A percentile compares a stretch with the other conserved stretches of the same genome.
Evolutionary conservation across 2,113 vertebrate species (phyloP).

Genomic region (Myrmecobius fasciatus): DNA sequence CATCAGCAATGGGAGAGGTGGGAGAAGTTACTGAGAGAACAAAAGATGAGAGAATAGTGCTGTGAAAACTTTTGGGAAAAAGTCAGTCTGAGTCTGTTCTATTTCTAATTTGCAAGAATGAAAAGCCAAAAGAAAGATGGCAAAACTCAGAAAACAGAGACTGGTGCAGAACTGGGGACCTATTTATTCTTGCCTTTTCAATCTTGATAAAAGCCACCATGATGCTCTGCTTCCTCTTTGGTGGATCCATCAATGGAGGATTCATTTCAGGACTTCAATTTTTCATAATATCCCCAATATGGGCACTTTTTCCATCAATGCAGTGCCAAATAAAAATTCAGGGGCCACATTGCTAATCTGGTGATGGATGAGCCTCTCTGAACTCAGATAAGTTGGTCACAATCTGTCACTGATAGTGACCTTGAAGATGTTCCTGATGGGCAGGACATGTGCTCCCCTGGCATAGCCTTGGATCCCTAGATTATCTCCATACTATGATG

Average conservation of each 20-base stretch:
- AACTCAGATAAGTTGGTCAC: not conserved
- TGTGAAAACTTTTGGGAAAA: not conserved
- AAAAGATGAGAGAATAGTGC: not conserved
- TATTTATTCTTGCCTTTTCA: not conserved
- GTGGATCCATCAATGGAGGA: not conserved
- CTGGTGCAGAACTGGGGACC: not conserved
- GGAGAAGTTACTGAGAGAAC: conserved; percentile 21
- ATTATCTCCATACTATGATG: not conserved
- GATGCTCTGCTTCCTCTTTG: not conserved
- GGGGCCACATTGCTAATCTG: not conserved
- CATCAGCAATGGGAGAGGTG: not conserved
- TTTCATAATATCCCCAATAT: not conserved
- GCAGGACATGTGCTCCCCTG: not conserved
- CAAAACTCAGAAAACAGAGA: not conserved
- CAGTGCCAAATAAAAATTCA: not conserved
- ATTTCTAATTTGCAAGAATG: not conserved
- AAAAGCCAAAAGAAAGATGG: not conserved
- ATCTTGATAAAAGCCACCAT: not conserved
- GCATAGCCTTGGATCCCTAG: not conserved
- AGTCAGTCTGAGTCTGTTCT: not conserved
- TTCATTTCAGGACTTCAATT: not conserved
- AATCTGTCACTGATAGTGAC: not conserved
- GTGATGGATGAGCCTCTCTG: not conserved
- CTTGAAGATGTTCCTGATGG: not conserved
- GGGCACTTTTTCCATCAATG: not conserved